Evolutionary conservation across 2,888 invertebrate species (phyloP).

Genomic region (Ypsolopha scabrella): DNA sequence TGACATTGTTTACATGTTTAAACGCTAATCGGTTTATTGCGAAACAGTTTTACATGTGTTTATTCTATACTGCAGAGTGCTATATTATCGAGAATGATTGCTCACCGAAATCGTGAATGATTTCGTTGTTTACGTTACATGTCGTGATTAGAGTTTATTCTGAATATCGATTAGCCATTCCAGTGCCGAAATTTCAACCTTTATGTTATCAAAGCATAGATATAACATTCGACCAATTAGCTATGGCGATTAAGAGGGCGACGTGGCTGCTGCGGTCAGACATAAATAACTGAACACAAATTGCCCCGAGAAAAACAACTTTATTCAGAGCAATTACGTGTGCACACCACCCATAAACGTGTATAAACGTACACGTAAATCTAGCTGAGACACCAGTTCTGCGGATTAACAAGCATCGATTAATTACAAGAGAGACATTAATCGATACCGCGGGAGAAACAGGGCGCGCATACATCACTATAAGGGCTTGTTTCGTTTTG

Average conservation of each 20-base stretch:
- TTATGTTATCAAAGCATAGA: slow-evolving; percentile 17
- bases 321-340: slow-evolving; percentile 26
- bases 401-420: slow-evolving; percentile 14
- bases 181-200: slow-evolving; percentile 17
- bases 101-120: too few relatives aligned
- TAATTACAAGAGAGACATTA: slow-evolving; percentile 10
- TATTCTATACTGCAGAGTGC: too few relatives aligned
- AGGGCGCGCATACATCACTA: not conserved
- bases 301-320: slow-evolving; percentile 30
- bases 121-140: too few relatives aligned
- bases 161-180: slow-evolving; percentile 3
- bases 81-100: too few relatives aligned
- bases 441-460: slow-evolving; percentile 9
- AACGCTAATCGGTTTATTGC: slow-evolving; percentile 17
- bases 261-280: slow-evolving; percentile 12
- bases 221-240: slow-evolving; percentile 21
- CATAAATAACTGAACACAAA: slow-evolving; percentile 15
- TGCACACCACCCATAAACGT: slow-evolving; percentile 3
- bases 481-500: not conserved
- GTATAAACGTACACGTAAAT: slow-evolving; percentile 12
- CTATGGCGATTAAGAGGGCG: slow-evolving; percentile 20
- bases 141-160: not conserved
- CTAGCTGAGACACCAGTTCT: slow-evolving; percentile 6
- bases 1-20: slow-evolving; percentile 27
- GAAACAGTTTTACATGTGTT: too few relatives aligned